Conservation (phyloP, 1,140 invertebrate genomes). For the Hylaeus anthracinus region DNA sequence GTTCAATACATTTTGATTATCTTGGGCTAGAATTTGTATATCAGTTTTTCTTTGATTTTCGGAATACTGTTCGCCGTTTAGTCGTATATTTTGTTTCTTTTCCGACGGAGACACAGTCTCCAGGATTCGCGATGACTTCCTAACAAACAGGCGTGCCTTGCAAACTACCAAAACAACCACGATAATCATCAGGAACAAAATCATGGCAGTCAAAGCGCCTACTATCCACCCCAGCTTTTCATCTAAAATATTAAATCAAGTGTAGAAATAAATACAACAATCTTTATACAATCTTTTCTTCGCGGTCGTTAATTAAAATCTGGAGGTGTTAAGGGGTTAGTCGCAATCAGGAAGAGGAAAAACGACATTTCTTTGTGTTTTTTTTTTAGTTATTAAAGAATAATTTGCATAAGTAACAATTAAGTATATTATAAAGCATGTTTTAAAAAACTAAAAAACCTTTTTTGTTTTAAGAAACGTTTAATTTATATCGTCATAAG, state of each 20-base stretch:
- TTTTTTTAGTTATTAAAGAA: too few relatives aligned
- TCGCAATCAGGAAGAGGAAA: too few relatives aligned
- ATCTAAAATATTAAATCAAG: constrained; percentile 60
- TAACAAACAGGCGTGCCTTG: constrained; percentile 67
- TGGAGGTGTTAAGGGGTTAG: too few relatives aligned
- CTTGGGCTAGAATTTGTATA: constrained; percentile 59
- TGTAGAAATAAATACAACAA: neutral
- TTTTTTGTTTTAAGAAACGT: too few relatives aligned
- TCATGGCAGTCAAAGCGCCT: constrained; percentile 72
- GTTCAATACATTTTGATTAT: constrained; percentile 35
- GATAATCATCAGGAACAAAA: constrained; percentile 75
- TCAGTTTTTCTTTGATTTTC: constrained; percentile 60
- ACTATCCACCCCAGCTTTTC: constrained; percentile 76
- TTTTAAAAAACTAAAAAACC: too few relatives aligned
- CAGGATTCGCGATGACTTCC: constrained; percentile 64
- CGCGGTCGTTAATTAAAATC: neutral
- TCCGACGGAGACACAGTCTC: constrained; percentile 63
- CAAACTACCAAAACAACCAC: constrained; percentile 76
- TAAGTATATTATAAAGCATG: too few relatives aligned
- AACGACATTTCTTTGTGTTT: too few relatives aligned
- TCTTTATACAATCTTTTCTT: neutral
- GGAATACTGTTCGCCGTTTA: constrained; percentile 37
- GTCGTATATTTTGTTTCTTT: constrained; percentile 42
- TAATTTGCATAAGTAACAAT: too few relatives aligned
- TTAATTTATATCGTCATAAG: too few relatives aligned